Conservation (phyloP, 2,113 vertebrate species). For the Epinephelus cyanopodus region DNA sequence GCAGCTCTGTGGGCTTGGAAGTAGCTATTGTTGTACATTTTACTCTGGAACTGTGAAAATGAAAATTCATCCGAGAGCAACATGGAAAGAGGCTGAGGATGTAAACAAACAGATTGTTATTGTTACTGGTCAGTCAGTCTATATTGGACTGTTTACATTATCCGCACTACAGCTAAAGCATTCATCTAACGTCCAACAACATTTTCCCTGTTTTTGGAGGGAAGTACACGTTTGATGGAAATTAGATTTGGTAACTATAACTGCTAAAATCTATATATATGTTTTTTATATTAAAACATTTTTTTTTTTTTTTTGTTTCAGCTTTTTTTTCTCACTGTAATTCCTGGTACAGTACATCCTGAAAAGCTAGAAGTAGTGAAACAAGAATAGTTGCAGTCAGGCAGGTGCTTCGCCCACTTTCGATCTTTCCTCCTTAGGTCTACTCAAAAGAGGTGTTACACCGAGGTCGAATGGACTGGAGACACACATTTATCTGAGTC, state of each 20-base stretch:
- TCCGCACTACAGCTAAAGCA: not conserved
- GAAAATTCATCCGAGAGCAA: not conserved
- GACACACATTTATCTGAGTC: not conserved
- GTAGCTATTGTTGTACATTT: conserved; percentile 45
- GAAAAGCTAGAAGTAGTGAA: too few relatives aligned
- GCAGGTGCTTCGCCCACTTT: too few relatives aligned
- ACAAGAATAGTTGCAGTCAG: too few relatives aligned
- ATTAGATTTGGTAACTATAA: not conserved
- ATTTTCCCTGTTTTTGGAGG: too few relatives aligned
- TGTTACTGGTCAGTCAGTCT: not conserved
- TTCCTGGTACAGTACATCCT: too few relatives aligned
- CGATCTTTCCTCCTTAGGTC: not conserved
- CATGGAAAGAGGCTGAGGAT: not conserved
- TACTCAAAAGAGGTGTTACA: not conserved
- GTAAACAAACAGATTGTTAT: conserved; percentile 26
- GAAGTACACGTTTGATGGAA: too few relatives aligned
- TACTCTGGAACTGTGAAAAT: conserved; percentile 34
- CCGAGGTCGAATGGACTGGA: not conserved
- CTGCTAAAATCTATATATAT: not conserved
- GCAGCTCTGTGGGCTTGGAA: conserved; percentile 29
- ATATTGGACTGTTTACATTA: too few relatives aligned
- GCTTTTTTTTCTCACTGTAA: too few relatives aligned
- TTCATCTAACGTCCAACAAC: not conserved
- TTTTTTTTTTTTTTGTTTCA: too few relatives aligned
- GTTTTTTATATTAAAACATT: too few relatives aligned